These are phyloP conservation scores for Drosophila atroscutellata DNA, from an alignment of 2,888 invertebrate genomes.

Conservation along the genomic window DNA sequence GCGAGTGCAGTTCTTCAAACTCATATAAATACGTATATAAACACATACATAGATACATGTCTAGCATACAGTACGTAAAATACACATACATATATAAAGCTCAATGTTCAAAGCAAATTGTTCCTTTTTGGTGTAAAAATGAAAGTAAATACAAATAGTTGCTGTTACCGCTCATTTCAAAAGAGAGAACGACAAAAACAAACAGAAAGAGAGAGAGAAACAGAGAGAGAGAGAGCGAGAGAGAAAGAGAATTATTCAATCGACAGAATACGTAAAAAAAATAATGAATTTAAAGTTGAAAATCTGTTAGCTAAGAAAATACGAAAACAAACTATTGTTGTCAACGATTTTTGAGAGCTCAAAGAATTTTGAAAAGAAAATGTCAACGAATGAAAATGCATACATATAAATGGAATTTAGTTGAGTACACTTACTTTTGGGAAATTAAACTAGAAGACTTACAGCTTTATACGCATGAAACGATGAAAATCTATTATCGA, in stretches of 20 bases:
- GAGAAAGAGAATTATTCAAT: conserved; percentile 17
- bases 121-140: conserved; percentile 67
- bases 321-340: conserved; percentile 56
- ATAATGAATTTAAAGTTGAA: conserved; percentile 46
- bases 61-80: conserved; percentile 44
- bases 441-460: conserved; percentile 78
- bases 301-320: conserved; percentile 48
- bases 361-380: conserved; percentile 19
- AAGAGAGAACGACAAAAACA: conserved; percentile 11
- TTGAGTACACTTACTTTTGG: conserved; percentile 72
- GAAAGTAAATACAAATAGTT: conserved; percentile 37
- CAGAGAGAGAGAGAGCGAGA: conserved; percentile 19
- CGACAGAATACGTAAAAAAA: conserved; percentile 48
- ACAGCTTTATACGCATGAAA: conserved; percentile 79
- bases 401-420: conserved; percentile 66
- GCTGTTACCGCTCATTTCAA: conserved; percentile 39
- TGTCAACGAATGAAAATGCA: conserved; percentile 44
- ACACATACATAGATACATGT: conserved; percentile 37
- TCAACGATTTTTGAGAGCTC: conserved; percentile 56
- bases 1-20: conserved; percentile 44
- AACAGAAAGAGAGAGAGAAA: conserved; percentile 12
- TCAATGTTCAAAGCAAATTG: conserved; percentile 80
- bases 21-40: conserved; percentile 29
- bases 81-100: conserved; percentile 49
- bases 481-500: conserved; percentile 64